Base-by-base conservation (phyloP, 2,888 invertebrate species). In the Cactoblastis cactorum region DNA sequence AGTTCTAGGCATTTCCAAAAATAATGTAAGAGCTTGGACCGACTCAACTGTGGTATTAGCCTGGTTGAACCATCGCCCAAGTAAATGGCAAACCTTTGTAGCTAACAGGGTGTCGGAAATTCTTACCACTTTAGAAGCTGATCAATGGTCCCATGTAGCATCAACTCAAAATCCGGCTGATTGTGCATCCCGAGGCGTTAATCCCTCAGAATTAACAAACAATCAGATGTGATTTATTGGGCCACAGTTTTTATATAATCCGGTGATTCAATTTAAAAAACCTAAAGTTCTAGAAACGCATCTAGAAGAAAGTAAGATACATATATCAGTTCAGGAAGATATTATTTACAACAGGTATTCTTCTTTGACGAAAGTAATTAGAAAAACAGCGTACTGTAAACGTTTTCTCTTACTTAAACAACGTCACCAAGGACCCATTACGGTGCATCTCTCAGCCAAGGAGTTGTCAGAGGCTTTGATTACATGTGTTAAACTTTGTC, bases 81-180 rank as follows among this genome's bases (percentile, higher is more conserved):
- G 34, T 14, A 19, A 22, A 11, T 49, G 49, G 49, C 32, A 41
- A 17, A 35, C 35, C 1, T 49, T 49, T 35, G 33, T 49, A 1
- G 43, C 34, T 1, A 49, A 49, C 9, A 15, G 49, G 4, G 43
- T 49, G 3, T 49, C 43, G 0, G 49, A 49, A 14, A 49, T 43
- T n/a, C 17, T 49, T n/a, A n/a, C 49, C 0, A 33, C 28, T 5
- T 18, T 12, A 19, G 49, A 49, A n/a, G n/a, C 22, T 11, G 0
- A 22, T 15, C 33, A 50, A 15, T 50, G 49, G 49, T 22, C 33
- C 1, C 43, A 49, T 18, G 41, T 49, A 11, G 11, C n/a, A 11
- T 34, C 49, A 4, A 4, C 9, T n/a, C 15, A 49, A 9, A 50
- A 50, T 14, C 50, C 50, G 5, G 50, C 50, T 3, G 50, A 50